phyloP scores from a whole-genome alignment of 1,140 invertebrate species.

The Glossosoma conforme region DNA sequence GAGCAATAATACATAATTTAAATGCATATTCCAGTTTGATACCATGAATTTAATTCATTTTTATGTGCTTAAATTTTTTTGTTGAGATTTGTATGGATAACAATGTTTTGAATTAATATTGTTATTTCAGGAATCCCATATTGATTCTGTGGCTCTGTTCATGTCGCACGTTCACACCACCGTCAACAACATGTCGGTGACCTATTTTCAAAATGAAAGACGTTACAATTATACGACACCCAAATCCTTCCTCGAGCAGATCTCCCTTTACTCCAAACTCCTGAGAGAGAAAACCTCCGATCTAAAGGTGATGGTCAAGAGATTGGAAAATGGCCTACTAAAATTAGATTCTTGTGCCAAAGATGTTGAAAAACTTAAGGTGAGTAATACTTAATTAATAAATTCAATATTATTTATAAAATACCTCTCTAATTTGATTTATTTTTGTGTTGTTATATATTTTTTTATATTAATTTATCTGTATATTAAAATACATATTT shows the following conservation, averaged over 20 bases:
- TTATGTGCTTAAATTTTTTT: too few species aligned
- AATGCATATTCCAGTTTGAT: too few species aligned
- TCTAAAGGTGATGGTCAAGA: slow-evolving; percentile 69
- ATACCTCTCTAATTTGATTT: not conserved
- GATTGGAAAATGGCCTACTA: slow-evolving; percentile 83
- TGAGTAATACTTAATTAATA: slow-evolving; percentile 35
- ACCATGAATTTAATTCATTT: too few species aligned
- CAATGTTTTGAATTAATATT: too few species aligned
- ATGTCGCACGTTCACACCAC: slow-evolving; percentile 88
- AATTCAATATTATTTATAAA: not conserved
- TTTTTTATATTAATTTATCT: not conserved
- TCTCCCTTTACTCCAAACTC: slow-evolving; percentile 80
- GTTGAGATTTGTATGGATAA: too few species aligned
- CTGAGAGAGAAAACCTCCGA: slow-evolving; percentile 73
- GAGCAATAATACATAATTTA: too few species aligned
- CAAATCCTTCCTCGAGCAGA: slow-evolving; percentile 93
- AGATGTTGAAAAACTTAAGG: slow-evolving; percentile 64
- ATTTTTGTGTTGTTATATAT: slow-evolving; percentile 53
- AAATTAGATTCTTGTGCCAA: slow-evolving; percentile 77
- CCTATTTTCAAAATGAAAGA: slow-evolving; percentile 79
- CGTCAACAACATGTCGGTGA: slow-evolving; percentile 80
- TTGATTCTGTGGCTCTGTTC: slow-evolving; percentile 70
- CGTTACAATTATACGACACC: slow-evolving; percentile 96
- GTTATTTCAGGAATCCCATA: slow-evolving; percentile 46
- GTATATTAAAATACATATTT: too few species aligned